phyloP scores from a whole-genome alignment of 2,113 vertebrate genomes.

The Ciconia stormi region DNA sequence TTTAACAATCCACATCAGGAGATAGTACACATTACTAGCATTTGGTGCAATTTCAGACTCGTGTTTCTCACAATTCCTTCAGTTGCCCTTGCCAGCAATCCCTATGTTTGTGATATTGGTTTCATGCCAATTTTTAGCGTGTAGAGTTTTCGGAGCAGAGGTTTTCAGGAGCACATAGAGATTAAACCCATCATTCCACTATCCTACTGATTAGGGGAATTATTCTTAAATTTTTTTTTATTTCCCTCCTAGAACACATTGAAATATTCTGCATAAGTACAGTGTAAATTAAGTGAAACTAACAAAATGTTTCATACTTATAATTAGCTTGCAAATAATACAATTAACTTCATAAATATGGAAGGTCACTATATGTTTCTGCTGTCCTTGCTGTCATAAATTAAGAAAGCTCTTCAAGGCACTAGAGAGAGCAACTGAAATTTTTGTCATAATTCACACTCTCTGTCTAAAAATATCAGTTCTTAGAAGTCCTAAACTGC shows the following conservation, averaged over 20 bases:
- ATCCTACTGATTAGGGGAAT: not conserved
- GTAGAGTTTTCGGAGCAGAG: not conserved
- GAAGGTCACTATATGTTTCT: not conserved
- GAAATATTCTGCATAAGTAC: not conserved
- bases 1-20: not conserved
- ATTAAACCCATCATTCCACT: not conserved
- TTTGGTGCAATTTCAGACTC: not conserved
- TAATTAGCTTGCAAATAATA: not conserved
- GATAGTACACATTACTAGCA: not conserved
- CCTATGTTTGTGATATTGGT: not conserved
- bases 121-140: not conserved
- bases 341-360: not conserved
- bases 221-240: not conserved
- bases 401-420: not conserved
- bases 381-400: not conserved
- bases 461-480: not conserved
- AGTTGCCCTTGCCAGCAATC: not conserved
- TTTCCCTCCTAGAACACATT: not conserved
- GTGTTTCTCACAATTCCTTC: not conserved
- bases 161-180: not conserved
- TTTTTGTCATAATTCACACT: not conserved
- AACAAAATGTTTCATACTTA: not conserved
- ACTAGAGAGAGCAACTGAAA: not conserved
- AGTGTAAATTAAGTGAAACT: not conserved
- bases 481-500: not conserved